Percentiles rank a stretch among this genome's conserved stretches.
Conservation (phyloP, 2,797 vertebrate genomes). For the Sebastes aleutianus region DNA sequence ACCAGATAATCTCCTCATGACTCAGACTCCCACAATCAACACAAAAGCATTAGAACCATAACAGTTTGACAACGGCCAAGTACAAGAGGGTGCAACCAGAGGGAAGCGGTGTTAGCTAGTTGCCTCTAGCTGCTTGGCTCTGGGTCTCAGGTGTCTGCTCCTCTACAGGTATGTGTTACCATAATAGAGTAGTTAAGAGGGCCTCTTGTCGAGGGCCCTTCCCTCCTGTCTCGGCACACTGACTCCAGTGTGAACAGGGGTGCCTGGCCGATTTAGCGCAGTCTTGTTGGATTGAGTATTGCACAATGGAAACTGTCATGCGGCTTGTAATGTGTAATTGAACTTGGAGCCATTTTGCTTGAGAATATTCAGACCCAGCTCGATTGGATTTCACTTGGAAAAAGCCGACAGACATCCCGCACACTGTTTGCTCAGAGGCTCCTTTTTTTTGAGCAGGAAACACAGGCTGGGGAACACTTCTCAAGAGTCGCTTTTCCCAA, state of each 20-base stretch:
- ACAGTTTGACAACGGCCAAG: constrained; percentile 81
- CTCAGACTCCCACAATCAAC: constrained; percentile 77
- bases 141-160: constrained; percentile 76
- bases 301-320: constrained; percentile 84
- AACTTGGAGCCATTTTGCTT: constrained; percentile 78
- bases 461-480: constrained; percentile 45
- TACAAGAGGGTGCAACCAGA: constrained; percentile 67
- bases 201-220: constrained; percentile 78
- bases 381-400: constrained; percentile 77
- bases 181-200: constrained; percentile 80
- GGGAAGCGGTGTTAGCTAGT: constrained; percentile 54
- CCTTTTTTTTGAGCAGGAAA: constrained; percentile 51
- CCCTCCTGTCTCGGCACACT: constrained; percentile 80
- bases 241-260: constrained; percentile 81
- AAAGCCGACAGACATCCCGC: constrained; percentile 53
- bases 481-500: constrained; percentile 70
- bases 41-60: constrained; percentile 76
- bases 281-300: constrained; percentile 74
- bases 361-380: constrained; percentile 72
- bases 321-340: constrained; percentile 79
- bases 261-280: constrained; percentile 72
- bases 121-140: constrained; percentile 65
- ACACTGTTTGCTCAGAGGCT: constrained; percentile 60
- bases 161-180: constrained; percentile 81
- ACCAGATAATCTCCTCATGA: constrained; percentile 74